Base-by-base conservation (phyloP, 2,113 vertebrate species). In the Genyomyrus donnyi region DNA sequence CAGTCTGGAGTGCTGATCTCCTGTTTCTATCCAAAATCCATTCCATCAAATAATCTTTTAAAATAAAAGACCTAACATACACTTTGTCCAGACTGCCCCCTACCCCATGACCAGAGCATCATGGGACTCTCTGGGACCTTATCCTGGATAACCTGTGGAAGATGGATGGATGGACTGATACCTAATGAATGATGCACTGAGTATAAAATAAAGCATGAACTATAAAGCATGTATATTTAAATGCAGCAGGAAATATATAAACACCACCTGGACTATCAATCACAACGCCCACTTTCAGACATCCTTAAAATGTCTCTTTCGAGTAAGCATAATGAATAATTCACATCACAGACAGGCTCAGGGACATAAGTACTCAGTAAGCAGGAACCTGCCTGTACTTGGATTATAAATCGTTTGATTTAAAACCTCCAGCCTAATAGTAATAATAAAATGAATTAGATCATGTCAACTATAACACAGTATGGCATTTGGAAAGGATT, bases 251-350 rank as follows among this genome's bases (percentile, higher is more conserved):
- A 46, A 85, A 85, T 85, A 48, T 48, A 85, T 85, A 46, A 85
- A 85, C 83, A 46, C 42, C 42, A 48, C 83, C 17, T n/a, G 9
- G 83, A 85, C 19, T n/a, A 85, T 85, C 45, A 48, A 21, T 45
- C 83, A 85, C 24, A 48, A 85, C 83, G 21, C 19, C 39, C 45
- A 48, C 83, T 48, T 85, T 85, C 45, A 48, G 83, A 85, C 83
- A 46, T 48, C 83, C 83, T 48, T 85, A 45, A 85, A 85, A 48
- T 85, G 83, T 85, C 42, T 85, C 19, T 85, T 85, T 85, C 83
- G 15, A 85, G 42, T 85, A 85, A 85, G 45, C 6, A 48, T 85
- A 48, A 45, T 85, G 83, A 85, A 48, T 85, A 85, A 85, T 85
- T 85, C 83, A 85, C 83, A 48, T 85, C 42, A 48, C 83, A 85